phyloP scores from a whole-genome alignment of 92 coral and sea anemone genomes.

The Diadumene lineata region DNA sequence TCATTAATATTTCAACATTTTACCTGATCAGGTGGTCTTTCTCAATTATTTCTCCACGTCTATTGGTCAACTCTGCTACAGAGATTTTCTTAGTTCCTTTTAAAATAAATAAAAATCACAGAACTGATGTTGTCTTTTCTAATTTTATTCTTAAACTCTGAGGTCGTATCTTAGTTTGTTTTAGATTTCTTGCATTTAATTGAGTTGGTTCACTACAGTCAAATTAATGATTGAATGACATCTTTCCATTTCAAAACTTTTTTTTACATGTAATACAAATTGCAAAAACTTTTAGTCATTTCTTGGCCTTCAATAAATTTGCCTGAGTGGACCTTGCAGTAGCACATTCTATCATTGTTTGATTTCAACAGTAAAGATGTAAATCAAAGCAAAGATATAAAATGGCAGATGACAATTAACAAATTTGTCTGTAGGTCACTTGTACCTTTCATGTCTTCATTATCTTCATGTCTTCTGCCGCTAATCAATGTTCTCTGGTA shows the following conservation, averaged over 20 bases:
- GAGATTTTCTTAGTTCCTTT: slow-evolving; percentile 35
- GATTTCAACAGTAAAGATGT: too few relatives aligned
- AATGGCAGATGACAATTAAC: too few relatives aligned
- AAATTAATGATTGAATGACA: too few relatives aligned
- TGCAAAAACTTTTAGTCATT: too few relatives aligned
- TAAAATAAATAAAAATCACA: background rate
- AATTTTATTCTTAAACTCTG: background rate
- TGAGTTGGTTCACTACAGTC: too few relatives aligned
- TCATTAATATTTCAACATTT: background rate
- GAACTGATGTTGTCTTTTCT: background rate
- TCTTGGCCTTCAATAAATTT: too few relatives aligned
- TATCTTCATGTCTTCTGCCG: slow-evolving; percentile 41
- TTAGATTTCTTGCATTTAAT: too few relatives aligned
- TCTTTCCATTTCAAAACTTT: too few relatives aligned
- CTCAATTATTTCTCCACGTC: slow-evolving; percentile 77
- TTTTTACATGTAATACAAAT: too few relatives aligned
- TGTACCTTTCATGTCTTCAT: slow-evolving; percentile 20
- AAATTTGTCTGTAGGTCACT: background rate
- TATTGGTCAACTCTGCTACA: slow-evolving; percentile 48
- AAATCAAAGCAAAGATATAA: too few relatives aligned
- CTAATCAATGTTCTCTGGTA: slow-evolving; percentile 89
- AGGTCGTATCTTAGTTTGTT: background rate
- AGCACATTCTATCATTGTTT: too few relatives aligned
- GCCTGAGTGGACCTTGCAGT: too few relatives aligned
- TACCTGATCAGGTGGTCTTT: slow-evolving; percentile 91